Conservation (phyloP, 2,888 invertebrate species). For the Coleophora deauratella region DNA sequence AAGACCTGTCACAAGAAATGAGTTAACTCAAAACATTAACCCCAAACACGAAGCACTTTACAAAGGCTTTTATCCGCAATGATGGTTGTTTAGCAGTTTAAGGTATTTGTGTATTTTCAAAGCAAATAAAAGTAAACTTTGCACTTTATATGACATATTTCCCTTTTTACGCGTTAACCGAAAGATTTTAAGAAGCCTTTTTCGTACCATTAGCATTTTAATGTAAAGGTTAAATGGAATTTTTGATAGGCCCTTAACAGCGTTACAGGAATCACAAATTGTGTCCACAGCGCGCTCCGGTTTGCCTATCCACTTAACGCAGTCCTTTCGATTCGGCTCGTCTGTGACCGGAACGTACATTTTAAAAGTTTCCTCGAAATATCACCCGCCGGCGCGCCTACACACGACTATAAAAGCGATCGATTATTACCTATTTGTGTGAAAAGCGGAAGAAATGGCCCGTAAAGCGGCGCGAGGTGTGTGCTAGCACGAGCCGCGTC, state of each 20-base stretch:
- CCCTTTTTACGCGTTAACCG: conserved; percentile 19
- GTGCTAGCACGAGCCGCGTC: conserved; percentile 49
- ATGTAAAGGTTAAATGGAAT: no score
- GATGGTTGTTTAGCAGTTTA: conserved; percentile 55
- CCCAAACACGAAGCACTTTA: conserved; percentile 45
- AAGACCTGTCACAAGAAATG: no score
- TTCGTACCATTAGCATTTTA: no score
- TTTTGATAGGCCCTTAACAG: no score
- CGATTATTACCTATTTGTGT: conserved; percentile 73
- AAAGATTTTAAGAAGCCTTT: no score
- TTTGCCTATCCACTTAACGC: conserved; percentile 57
- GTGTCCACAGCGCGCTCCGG: conserved; percentile 26
- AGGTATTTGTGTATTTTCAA: conserved; percentile 41
- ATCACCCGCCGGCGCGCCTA: conserved; percentile 52
- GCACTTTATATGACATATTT: conserved; percentile 46
- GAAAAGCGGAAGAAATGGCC: conserved; percentile 68
- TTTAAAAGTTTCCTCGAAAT: conserved; percentile 60
- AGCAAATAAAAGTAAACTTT: conserved; percentile 47
- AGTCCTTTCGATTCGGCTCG: conserved; percentile 35
- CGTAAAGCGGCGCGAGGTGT: conserved; percentile 30
- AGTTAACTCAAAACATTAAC: no score
- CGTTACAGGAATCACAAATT: conserved; percentile 29
- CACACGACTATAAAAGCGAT: conserved; percentile 66
- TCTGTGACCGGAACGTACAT: conserved; percentile 43
- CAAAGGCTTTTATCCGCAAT: conserved; percentile 57